Conservation (phyloP, 2,113 vertebrate species). For the Tragelaphus strepsiceros region DNA sequence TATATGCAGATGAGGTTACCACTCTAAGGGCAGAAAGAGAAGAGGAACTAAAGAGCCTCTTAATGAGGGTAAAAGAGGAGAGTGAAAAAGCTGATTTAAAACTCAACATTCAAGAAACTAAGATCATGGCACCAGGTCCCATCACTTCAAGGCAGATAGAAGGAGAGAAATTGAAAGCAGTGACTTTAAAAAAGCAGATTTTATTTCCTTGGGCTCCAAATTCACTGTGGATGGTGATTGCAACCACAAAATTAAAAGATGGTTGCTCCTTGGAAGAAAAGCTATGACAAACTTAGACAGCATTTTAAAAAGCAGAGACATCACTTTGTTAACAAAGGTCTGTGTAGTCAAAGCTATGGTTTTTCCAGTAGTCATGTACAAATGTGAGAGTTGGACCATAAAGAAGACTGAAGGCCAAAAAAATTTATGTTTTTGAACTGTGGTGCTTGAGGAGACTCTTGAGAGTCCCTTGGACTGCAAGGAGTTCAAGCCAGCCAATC, state of each 20-base stretch:
- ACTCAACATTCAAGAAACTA: background rate
- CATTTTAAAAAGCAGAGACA: background rate
- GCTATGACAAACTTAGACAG: background rate
- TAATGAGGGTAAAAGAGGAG: background rate
- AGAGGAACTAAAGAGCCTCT: background rate
- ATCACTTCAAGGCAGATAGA: background rate
- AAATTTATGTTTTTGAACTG: background rate
- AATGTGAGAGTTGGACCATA: background rate
- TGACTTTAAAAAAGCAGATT: background rate
- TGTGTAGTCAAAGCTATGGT: background rate
- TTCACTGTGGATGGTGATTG: background rate
- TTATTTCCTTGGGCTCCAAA: background rate
- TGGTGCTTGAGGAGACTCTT: background rate
- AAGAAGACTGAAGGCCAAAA: background rate
- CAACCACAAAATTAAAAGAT: background rate
- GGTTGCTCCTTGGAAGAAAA: background rate
- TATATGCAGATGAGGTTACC: background rate
- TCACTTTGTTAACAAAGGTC: background rate
- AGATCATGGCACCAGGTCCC: background rate
- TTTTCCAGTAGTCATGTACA: background rate
- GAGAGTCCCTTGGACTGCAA: background rate
- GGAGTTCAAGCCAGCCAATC: background rate
- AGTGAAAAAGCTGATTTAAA: background rate
- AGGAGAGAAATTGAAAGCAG: background rate
- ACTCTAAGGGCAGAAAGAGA: background rate